A percentile compares a stretch with the other conserved stretches of the same genome.
phyloP scores from a whole-genome alignment of 1,140 invertebrate genomes.

The Holcopasites calliopsidis region DNA sequence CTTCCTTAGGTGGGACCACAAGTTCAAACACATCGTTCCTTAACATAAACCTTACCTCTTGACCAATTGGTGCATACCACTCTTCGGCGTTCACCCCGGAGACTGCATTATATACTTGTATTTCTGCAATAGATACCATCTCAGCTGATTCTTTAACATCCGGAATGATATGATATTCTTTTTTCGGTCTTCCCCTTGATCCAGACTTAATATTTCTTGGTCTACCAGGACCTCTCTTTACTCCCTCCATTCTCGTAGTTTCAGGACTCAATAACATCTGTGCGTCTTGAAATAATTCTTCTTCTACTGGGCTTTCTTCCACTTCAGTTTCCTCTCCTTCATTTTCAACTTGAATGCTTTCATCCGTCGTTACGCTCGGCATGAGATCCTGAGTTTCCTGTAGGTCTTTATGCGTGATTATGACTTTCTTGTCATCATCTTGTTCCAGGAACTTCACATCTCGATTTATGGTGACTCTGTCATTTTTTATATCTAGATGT shows the following conservation, averaged over 20 bases:
- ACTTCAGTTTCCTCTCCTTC: no score
- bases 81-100: neutral
- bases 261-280: no score
- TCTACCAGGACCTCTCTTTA: neutral
- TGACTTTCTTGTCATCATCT: neutral
- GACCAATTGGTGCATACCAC: neutral
- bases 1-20: neutral
- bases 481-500: neutral
- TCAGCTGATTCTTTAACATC: neutral
- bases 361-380: neutral
- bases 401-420: neutral
- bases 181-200: constrained; percentile 7
- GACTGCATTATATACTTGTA: neutral
- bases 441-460: constrained; percentile 8
- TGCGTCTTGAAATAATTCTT: no score
- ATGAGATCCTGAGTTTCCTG: neutral
- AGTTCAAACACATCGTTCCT: neutral
- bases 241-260: neutral
- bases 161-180: neutral
- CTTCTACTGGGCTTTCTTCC: no score
- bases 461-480: neutral
- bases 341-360: no score
- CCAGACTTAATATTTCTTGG: constrained; percentile 4
- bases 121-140: neutral
- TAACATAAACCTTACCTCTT: constrained; percentile 1